Evolutionary conservation across 2,888 invertebrate species (phyloP).

Genomic region (Rhodophaea formosa): DNA sequence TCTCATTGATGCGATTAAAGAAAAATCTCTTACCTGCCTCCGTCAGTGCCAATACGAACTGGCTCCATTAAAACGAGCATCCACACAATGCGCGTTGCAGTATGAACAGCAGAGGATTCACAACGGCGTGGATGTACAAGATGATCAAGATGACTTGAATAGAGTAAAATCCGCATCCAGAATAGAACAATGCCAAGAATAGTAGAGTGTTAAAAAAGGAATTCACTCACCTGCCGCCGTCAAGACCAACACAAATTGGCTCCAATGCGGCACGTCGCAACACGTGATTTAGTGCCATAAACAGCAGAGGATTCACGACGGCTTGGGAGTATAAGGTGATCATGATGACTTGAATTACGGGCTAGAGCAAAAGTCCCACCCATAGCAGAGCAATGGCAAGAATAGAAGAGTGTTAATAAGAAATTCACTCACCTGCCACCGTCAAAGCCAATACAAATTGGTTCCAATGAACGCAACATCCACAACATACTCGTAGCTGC

Average conservation of each 20-base stretch:
- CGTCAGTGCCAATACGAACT: slow-evolving; percentile 80
- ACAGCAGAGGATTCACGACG: no score
- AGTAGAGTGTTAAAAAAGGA: no score
- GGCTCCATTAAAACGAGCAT: slow-evolving; percentile 84
- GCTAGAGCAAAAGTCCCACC: neutral
- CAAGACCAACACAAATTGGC: slow-evolving; percentile 80
- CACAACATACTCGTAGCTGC: slow-evolving; percentile 88
- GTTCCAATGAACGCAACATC: slow-evolving; percentile 84
- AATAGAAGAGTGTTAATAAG: no score
- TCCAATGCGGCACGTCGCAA: slow-evolving; percentile 86
- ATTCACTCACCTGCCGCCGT: slow-evolving; percentile 68
- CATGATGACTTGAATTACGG: slow-evolving; percentile 43
- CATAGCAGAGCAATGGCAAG: no score
- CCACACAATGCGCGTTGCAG: slow-evolving; percentile 85
- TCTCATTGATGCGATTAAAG: no score
- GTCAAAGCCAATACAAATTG: slow-evolving; percentile 81
- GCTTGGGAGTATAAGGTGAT: no score
- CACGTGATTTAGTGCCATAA: slow-evolving; percentile 89
- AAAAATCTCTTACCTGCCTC: slow-evolving; percentile 61
- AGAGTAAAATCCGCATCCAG: neutral
- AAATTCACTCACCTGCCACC: slow-evolving; percentile 61
- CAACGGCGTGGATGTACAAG: no score
- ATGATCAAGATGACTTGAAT: no score
- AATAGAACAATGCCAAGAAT: no score
- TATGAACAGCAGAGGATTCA: no score